Base-by-base conservation (phyloP, 2,113 vertebrate species). In the Uria lomvia region DNA sequence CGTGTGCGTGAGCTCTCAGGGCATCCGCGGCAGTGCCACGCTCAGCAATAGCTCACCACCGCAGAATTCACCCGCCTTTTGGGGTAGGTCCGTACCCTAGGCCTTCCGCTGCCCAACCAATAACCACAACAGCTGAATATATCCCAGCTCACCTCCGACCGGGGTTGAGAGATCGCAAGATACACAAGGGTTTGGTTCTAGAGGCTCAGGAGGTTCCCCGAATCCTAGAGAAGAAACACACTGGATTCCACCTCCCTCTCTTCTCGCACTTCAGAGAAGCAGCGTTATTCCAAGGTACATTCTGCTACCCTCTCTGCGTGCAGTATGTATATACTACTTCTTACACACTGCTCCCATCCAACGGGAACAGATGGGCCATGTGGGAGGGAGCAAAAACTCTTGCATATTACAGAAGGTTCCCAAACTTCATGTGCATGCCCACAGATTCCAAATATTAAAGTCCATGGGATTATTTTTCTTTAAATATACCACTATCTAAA, bases 111-210 rank as follows among this genome's bases (percentile, higher is more conserved):
- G 68, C 91, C 86, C 43, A 11, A 38, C 9, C 30, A 10, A 2
- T 1, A 29, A 34, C 63, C 43, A 14, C 43, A 19, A 12, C 36
- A 43, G n/a, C 59, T 12, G 30, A 9, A 12, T 2, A 2, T 3
- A 22, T 2, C 4, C 0, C 59, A 23, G 75, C 34, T 8, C 45
- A 3, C 55, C 66, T 43, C 3, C 2, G 42, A 5, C 47, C 0
- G 2, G 2, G 2, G 38, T 0, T 10, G 65, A 34, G 56, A 29
- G 52, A 15, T 1, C 2, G 0, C 1, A 1, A n/a, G 43, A 3
- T 1, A 11, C 42, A 10, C 42, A 3, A 2, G 22, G 24, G 5
- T 5, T 22, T 27, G 43, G n/a, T 15, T 84, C 42, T 8, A 0
- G 3, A 21, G 60, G 0, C 34, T 15, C 23, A 1, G 53, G 70